Conservation (phyloP, 2,797 vertebrate species). For the Gadopsis bispinosus region DNA sequence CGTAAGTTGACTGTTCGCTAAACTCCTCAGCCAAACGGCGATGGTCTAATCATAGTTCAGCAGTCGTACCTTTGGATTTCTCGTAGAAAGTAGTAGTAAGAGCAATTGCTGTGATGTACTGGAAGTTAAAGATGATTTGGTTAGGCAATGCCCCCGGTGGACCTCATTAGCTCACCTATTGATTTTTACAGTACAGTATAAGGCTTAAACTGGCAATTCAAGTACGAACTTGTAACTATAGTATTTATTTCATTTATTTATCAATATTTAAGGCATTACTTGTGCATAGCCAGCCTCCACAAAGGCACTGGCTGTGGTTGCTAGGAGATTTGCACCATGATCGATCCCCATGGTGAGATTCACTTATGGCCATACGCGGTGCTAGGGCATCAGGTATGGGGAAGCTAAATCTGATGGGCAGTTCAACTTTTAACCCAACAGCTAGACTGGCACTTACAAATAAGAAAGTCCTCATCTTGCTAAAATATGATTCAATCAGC, state of each 20-base stretch:
- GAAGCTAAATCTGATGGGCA: no score
- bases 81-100: background rate
- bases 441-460: no score
- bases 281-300: background rate
- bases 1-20: background rate
- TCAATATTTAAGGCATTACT: background rate
- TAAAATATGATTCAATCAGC: no score
- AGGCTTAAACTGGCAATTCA: background rate
- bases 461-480: no score
- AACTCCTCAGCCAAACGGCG: no score
- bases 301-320: slow-evolving; percentile 6
- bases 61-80: background rate
- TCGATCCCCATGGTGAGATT: slow-evolving; percentile 36
- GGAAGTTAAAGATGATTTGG: background rate
- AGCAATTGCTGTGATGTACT: background rate
- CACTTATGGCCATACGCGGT: background rate
- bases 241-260: background rate
- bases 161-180: background rate
- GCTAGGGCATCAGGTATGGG: no score
- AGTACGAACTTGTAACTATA: background rate
- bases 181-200: background rate
- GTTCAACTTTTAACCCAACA: no score
- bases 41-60: slow-evolving; percentile 7
- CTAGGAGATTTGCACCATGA: slow-evolving; percentile 34
- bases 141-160: background rate